Conservation (phyloP, 2,797 vertebrate species). For the Sciurus vulgaris region DNA sequence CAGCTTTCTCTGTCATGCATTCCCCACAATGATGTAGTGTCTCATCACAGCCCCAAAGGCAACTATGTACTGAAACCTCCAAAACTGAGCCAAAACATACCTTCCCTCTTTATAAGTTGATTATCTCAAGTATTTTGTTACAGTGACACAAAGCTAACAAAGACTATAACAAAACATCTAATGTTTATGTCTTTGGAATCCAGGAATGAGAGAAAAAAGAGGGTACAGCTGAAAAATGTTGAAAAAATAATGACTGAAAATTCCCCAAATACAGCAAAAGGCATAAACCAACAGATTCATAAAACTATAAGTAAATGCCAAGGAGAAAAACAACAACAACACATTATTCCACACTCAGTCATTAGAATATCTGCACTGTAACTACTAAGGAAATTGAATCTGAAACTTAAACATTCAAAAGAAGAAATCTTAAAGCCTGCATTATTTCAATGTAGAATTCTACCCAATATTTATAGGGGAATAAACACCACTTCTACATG, state of each 20-base stretch:
- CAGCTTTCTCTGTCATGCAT: no score
- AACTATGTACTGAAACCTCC: not conserved
- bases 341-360: not conserved
- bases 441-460: not conserved
- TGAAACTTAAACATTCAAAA: not conserved
- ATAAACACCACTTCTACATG: not conserved
- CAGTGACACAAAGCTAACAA: not conserved
- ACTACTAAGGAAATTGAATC: not conserved
- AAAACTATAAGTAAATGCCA: not conserved
- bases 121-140: not conserved
- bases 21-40: not conserved
- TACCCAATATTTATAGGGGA: conserved; percentile 10
- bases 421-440: not conserved
- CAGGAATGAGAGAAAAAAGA: not conserved
- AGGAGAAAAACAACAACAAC: not conserved
- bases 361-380: not conserved
- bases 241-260: conserved; percentile 15
- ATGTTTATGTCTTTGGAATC: not conserved
- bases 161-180: not conserved
- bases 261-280: not conserved
- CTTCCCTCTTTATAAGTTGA: not conserved
- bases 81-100: not conserved
- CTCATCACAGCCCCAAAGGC: not conserved
- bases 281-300: not conserved
- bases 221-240: not conserved